These are phyloP conservation scores for Patella caerulea DNA, from an alignment of 2,888 invertebrate species.

Conservation along the genomic window DNA sequence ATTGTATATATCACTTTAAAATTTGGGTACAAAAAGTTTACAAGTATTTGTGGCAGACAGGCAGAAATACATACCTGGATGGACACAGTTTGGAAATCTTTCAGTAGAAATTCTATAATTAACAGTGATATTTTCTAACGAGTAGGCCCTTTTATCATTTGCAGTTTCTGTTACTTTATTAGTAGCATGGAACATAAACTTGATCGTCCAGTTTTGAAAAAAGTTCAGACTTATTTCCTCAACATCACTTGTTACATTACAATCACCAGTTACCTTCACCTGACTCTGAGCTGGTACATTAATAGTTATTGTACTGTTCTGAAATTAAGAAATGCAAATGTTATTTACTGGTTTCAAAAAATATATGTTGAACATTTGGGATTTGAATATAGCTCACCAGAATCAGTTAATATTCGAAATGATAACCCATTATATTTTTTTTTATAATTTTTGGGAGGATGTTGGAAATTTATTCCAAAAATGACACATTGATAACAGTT, in stretches of 20 bases:
- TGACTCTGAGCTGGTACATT: slow-evolving; percentile 16
- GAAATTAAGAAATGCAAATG: background rate
- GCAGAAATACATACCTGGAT: slow-evolving; percentile 20
- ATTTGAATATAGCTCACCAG: too few species aligned
- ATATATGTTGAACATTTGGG: too few species aligned
- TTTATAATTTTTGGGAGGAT: too few species aligned
- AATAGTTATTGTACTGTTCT: slow-evolving; percentile 16
- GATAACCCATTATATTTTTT: too few species aligned
- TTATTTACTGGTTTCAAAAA: too few species aligned
- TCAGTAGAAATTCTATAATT: slow-evolving; percentile 22
- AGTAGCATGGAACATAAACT: background rate
- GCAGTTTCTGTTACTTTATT: background rate
- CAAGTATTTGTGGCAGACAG: background rate
- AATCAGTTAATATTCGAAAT: too few species aligned
- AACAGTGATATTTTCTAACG: slow-evolving; percentile 5
- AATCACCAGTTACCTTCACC: slow-evolving; percentile 18
- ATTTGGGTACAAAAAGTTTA: too few species aligned
- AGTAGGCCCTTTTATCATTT: background rate
- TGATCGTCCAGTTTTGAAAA: background rate
- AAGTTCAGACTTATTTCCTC: slow-evolving; percentile 30
- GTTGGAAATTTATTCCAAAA: too few species aligned
- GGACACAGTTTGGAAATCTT: slow-evolving; percentile 25
- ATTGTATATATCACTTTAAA: too few species aligned
- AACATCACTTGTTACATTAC: slow-evolving; percentile 6
- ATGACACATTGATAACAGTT: too few species aligned